Percentiles rank a stretch among this genome's conserved stretches.
These are phyloP conservation scores for Unio delphinus DNA, from an alignment of 2,888 invertebrate genomes.

Conservation along the genomic window DNA sequence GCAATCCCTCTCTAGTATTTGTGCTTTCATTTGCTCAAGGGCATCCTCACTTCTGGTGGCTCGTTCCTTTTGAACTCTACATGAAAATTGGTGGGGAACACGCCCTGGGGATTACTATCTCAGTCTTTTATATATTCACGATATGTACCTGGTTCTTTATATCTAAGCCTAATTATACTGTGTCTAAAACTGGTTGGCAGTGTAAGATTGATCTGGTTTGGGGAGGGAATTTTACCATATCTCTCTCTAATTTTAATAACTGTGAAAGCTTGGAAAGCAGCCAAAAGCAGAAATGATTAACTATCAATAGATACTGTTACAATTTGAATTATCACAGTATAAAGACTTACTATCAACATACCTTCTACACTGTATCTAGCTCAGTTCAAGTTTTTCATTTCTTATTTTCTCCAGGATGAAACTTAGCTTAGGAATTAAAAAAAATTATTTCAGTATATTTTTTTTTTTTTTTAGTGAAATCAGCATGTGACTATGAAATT, in stretches of 20 bases:
- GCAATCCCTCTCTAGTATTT: conserved; percentile 61
- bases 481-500: too few species aligned
- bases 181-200: too few species aligned
- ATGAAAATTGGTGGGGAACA: conserved; percentile 3
- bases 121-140: background rate
- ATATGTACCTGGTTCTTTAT: too few species aligned
- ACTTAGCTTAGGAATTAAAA: too few species aligned
- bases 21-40: conserved; percentile 56
- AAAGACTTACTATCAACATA: background rate
- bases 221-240: too few species aligned
- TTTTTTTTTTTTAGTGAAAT: too few species aligned
- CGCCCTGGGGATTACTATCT: background rate
- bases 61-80: conserved; percentile 68
- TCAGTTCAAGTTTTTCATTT: background rate
- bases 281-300: background rate
- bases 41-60: conserved; percentile 64
- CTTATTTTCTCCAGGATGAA: too few species aligned
- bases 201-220: too few species aligned
- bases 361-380: background rate
- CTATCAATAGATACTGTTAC: too few species aligned
- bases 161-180: too few species aligned
- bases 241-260: background rate
- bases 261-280: background rate
- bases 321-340: background rate
- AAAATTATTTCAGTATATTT: too few species aligned